Evolutionary conservation across 2,888 invertebrate species (phyloP).

Genomic region (Heliothis peltigera): DNA sequence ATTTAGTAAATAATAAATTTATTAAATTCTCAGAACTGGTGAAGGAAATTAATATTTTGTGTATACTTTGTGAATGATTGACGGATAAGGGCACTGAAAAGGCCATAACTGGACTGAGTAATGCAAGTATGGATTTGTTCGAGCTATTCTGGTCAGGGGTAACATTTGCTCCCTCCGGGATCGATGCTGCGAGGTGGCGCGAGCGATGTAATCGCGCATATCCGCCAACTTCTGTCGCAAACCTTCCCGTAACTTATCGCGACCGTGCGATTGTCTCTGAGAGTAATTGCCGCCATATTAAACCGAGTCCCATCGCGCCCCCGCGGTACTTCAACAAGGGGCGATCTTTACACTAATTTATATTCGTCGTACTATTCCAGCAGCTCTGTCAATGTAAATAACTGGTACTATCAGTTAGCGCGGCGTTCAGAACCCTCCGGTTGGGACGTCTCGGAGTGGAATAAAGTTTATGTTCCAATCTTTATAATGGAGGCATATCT

Average conservation of each 20-base stretch:
- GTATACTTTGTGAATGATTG: too few species aligned
- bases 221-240: constrained; percentile 8
- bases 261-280: constrained; percentile 35
- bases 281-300: constrained; percentile 50
- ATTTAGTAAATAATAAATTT: too few species aligned
- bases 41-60: neutral
- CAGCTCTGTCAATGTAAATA: constrained; percentile 33
- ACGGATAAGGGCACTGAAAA: too few species aligned
- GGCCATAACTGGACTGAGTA: neutral
- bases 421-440: constrained; percentile 9
- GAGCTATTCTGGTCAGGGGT: neutral
- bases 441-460: neutral
- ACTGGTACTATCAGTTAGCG: constrained; percentile 37
- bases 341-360: constrained; percentile 43
- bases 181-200: neutral
- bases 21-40: too few species aligned
- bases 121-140: neutral
- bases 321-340: constrained; percentile 21
- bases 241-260: constrained; percentile 7
- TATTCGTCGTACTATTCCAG: constrained; percentile 43
- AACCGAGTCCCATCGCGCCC: constrained; percentile 34
- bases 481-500: neutral
- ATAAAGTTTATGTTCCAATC: neutral
- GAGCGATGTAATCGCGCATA: neutral
- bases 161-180: neutral